Conservation (phyloP, 2,888 invertebrate species). For the Aphidoletes aphidimyza region DNA sequence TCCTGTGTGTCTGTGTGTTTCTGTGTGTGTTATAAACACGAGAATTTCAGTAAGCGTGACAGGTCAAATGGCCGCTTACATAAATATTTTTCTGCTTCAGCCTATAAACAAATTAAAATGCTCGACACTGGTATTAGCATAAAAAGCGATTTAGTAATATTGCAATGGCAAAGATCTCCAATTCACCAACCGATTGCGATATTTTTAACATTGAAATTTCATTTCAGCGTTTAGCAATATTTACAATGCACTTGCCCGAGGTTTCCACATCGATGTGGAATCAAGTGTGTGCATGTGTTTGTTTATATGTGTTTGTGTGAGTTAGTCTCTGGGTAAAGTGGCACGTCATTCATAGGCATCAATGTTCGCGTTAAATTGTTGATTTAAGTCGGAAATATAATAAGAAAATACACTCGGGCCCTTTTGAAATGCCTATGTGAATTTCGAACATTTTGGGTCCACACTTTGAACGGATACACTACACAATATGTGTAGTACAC, state of each 20-base stretch:
- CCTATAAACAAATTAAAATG: neutral
- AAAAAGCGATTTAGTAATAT: neutral
- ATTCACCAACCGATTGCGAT: neutral
- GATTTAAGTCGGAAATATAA: constrained; percentile 17
- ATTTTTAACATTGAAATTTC: constrained; percentile 18
- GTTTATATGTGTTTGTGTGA: neutral
- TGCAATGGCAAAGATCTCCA: neutral
- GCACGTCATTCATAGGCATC: neutral
- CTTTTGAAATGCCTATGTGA: too few relatives aligned
- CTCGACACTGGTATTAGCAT: neutral
- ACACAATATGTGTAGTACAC: neutral
- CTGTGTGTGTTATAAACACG: constrained; percentile 10
- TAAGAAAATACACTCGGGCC: constrained; percentile 1
- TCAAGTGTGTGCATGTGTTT: neutral
- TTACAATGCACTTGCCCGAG: constrained; percentile 11
- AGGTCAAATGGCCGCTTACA: constrained; percentile 33
- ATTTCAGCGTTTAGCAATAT: constrained; percentile 20
- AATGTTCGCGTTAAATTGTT: neutral
- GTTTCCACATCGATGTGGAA: neutral
- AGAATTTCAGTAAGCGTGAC: constrained; percentile 47
- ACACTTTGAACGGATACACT: neutral
- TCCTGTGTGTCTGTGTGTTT: too few relatives aligned
- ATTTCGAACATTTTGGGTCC: neutral
- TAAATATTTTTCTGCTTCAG: neutral
- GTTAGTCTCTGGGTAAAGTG: neutral